phyloP scores from a whole-genome alignment of 2,888 invertebrate genomes.

The Drosophila borborema region DNA sequence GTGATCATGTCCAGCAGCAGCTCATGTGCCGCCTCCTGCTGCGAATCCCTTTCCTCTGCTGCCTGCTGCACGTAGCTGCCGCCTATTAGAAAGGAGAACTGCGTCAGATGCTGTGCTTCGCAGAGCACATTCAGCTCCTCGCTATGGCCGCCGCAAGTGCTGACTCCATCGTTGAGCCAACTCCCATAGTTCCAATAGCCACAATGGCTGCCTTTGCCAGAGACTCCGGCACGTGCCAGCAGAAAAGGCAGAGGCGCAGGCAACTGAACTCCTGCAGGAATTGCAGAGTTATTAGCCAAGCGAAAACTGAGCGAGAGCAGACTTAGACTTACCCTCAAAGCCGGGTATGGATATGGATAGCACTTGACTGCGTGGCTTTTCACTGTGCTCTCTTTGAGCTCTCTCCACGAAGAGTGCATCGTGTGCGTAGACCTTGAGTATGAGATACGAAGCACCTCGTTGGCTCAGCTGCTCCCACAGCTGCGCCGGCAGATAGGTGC shows the following conservation, averaged over 20 bases:
- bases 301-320: background rate
- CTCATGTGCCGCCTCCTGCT: constrained; percentile 78
- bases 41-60: constrained; percentile 20
- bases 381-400: constrained; percentile 69
- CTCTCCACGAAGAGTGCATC: constrained; percentile 87
- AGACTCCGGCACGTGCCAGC: constrained; percentile 41
- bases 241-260: constrained; percentile 86
- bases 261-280: constrained; percentile 83
- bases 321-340: constrained; percentile 80
- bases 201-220: constrained; percentile 83
- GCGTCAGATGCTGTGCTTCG: constrained; percentile 87
- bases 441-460: constrained; percentile 83
- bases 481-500: constrained; percentile 86
- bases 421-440: constrained; percentile 87
- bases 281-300: background rate
- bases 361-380: constrained; percentile 85
- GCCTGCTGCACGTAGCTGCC: constrained; percentile 72
- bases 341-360: constrained; percentile 88
- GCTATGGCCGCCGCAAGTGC: constrained; percentile 42
- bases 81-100: constrained; percentile 87
- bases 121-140: constrained; percentile 83
- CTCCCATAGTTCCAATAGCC: constrained; percentile 88
- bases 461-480: constrained; percentile 77
- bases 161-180: constrained; percentile 87
- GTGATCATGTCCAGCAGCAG: constrained; percentile 87